Base-by-base conservation (phyloP, 2,113 vertebrate species). In the Ceyx margarethae region DNA sequence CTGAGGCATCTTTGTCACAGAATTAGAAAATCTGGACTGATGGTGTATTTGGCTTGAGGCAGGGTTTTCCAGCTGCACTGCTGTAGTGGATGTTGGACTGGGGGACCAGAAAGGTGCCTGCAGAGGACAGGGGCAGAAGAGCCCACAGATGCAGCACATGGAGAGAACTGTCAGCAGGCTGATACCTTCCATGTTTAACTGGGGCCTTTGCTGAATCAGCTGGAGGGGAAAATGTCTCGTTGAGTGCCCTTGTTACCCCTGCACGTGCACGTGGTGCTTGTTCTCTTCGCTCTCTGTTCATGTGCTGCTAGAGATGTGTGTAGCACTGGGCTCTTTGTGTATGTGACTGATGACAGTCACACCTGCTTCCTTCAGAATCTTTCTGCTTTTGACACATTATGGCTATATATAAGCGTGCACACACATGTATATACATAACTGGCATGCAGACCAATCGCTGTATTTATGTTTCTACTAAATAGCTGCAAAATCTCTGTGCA, bases 211-310 rank as follows among this genome's bases (percentile, higher is more conserved):
- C 25, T 62, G n/a, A 50, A 51, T 15, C 29, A 33, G 21, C 5
- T 28, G 3, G 26, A 29, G 45, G 26, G 58, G 43, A 64, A 85
- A 33, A 13, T 12, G 7, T 43, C 40, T 37, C 10, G 37, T 37
- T 71, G 67, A 17, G 18, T 18, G 20, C 17, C 0, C 0, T 43
- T 35, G 37, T 35, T 26, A 23, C 37, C 10, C 15, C 21, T 74
- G 56, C 46, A 40, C 50, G 5, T 21, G 42, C 26, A 5, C 0
- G 0, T 20, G 17, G 50, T 54, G 2, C 5, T 54, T 17, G 2
- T 22, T 68, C 9, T 60, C 9, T 35, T 18, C 33, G 33, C 33
- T 33, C 29, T 74, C 28, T 28, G 2, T 29, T 72, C 66, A 23
- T 61, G 18, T 31, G 10, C 42, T 76, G 14, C 35, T 15, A 9